Evolutionary conservation across 2,113 vertebrate species (phyloP).

Genomic region (Limanda limanda): DNA sequence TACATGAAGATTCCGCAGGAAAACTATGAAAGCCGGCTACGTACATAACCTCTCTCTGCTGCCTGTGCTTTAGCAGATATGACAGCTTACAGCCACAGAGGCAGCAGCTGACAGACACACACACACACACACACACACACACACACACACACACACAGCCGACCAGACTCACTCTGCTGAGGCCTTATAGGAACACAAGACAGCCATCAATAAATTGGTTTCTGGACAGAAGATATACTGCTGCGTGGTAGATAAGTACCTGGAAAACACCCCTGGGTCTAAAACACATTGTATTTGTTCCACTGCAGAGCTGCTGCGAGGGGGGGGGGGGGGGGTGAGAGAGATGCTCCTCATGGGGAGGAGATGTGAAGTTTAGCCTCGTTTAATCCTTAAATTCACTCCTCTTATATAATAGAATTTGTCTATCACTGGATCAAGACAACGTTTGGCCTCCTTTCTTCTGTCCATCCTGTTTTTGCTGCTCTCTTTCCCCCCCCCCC

Average conservation of each 20-base stretch:
- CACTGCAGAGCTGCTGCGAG: constrained; percentile 19
- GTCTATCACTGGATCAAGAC: neutral
- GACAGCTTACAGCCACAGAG: constrained; percentile 45
- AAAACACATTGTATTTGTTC: constrained; percentile 49
- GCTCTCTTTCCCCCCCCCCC: too few relatives aligned
- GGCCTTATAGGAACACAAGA: constrained; percentile 30
- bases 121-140: constrained; percentile 30
- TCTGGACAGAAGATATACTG: constrained; percentile 29
- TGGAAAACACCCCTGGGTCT: constrained; percentile 3
- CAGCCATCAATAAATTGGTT: constrained; percentile 43
- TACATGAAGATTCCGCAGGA: constrained; percentile 9
- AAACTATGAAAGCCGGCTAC: constrained; percentile 7
- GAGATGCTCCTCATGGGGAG: constrained; percentile 28
- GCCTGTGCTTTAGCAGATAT: constrained; percentile 34
- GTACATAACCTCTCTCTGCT: constrained; percentile 28
- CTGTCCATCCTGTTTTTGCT: too few relatives aligned
- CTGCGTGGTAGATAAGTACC: constrained; percentile 14
- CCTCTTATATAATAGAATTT: neutral
- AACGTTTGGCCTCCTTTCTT: too few relatives aligned
- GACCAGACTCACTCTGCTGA: constrained; percentile 10
- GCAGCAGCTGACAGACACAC: constrained; percentile 45
- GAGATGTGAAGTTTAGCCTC: constrained; percentile 14
- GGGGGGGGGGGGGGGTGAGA: neutral
- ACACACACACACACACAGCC: constrained; percentile 27
- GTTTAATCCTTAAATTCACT: neutral